phyloP scores from a whole-genome alignment of 2,113 vertebrate genomes.

The Heptranchias perlo region DNA sequence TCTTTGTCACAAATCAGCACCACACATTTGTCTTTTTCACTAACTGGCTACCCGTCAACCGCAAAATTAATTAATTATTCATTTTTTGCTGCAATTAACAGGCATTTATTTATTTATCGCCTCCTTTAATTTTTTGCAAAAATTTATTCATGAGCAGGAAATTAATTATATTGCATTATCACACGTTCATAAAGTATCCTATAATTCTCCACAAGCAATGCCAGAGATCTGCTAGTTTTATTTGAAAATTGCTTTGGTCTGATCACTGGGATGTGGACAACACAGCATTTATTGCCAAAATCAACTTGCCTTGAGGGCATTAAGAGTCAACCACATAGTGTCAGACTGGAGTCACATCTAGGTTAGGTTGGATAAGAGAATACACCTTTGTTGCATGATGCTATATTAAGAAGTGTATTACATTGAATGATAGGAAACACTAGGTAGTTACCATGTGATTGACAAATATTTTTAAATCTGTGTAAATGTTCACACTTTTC shows the following conservation, averaged over 20 bases:
- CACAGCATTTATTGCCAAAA: not conserved
- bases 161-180: not conserved
- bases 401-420: not conserved
- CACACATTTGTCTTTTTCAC: not conserved
- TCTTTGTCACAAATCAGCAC: not conserved
- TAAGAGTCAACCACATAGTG: not conserved
- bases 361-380: not conserved
- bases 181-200: not conserved
- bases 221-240: not conserved
- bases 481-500: not conserved
- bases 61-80: not conserved
- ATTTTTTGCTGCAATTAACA: not conserved
- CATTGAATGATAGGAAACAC: not conserved
- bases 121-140: conserved; percentile 2
- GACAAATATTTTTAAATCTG: not conserved
- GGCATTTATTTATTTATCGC: not conserved
- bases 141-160: not conserved
- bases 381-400: not conserved
- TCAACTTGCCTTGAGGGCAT: not conserved
- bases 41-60: not conserved
- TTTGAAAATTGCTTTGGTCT: not conserved
- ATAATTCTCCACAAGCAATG: not conserved
- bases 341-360: not conserved
- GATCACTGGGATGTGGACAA: not conserved
- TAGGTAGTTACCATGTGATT: not conserved